Percentiles rank a stretch among this genome's conserved stretches.
phyloP scores from a whole-genome alignment of 1,140 invertebrate species.

The Drosophila sulfurigaster region DNA sequence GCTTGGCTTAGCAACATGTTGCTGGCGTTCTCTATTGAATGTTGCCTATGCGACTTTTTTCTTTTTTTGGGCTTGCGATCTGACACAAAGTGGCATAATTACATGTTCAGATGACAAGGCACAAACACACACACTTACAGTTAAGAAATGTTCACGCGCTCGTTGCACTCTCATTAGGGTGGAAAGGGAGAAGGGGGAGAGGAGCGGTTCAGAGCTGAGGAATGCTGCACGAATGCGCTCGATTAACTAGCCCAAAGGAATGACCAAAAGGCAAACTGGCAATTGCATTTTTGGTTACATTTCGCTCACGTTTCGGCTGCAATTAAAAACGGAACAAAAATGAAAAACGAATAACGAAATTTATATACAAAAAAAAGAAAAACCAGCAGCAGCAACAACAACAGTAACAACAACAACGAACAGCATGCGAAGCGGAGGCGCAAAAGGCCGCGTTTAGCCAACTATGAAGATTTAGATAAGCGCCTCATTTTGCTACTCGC shows the following conservation, averaged over 20 bases:
- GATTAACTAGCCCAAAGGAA: constrained; percentile 71
- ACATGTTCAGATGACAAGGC: constrained; percentile 78
- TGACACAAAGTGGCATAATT: constrained; percentile 83
- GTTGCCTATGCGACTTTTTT: constrained; percentile 27
- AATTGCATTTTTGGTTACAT: constrained; percentile 84
- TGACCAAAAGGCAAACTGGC: constrained; percentile 62
- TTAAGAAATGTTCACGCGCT: constrained; percentile 41
- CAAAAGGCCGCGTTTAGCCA: constrained; percentile 80
- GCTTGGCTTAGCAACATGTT: constrained; percentile 19
- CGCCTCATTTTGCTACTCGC: constrained; percentile 69
- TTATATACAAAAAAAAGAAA: constrained; percentile 24
- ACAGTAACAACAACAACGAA: constrained; percentile 13
- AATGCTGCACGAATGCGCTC: constrained; percentile 78
- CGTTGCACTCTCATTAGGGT: constrained; percentile 10
- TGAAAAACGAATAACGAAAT: constrained; percentile 28
- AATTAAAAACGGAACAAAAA: constrained; percentile 74
- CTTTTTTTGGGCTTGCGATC: constrained; percentile 38
- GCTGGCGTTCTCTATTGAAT: constrained; percentile 11
- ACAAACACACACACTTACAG: constrained; percentile 15
- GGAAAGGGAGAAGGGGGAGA: neutral
- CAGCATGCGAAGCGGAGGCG: constrained; percentile 39
- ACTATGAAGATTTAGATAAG: constrained; percentile 85
- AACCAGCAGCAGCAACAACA: constrained; percentile 14
- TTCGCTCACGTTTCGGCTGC: constrained; percentile 81
- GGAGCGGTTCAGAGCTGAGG: constrained; percentile 13